phyloP scores from a whole-genome alignment of 2,797 vertebrate genomes.

The Pseudomugil tenellus region DNA sequence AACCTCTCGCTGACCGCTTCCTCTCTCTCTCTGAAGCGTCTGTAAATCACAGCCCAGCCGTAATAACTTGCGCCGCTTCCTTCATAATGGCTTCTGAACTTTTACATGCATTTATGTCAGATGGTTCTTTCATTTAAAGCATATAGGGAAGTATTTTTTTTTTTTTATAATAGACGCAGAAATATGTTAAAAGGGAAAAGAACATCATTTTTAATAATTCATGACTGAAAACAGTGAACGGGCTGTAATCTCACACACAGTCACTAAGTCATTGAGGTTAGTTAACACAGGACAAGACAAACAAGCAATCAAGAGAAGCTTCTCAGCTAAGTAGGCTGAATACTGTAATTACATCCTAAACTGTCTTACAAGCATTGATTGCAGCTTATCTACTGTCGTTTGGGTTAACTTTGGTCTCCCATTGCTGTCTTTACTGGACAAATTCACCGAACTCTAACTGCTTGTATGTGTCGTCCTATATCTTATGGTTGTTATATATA shows the following conservation, averaged over 20 bases:
- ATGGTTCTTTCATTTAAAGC: slow-evolving; percentile 7
- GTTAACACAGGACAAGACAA: background rate
- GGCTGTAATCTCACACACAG: too few species aligned
- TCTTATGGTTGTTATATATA: background rate
- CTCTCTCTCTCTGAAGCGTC: slow-evolving; percentile 6
- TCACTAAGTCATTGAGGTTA: too few species aligned
- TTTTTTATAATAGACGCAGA: background rate
- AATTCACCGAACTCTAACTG: background rate
- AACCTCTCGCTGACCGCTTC: slow-evolving; percentile 50
- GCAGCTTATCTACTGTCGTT: slow-evolving; percentile 15
- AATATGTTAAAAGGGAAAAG: slow-evolving; percentile 6
- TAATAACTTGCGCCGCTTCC: slow-evolving; percentile 40
- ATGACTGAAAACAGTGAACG: background rate
- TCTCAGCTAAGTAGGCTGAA: slow-evolving; percentile 26
- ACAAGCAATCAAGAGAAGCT: background rate
- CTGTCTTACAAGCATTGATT: slow-evolving; percentile 27
- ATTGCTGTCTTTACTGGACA: background rate
- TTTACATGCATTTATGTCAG: slow-evolving; percentile 16
- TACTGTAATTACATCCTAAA: slow-evolving; percentile 18
- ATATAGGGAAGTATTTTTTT: too few species aligned
- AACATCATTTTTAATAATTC: background rate
- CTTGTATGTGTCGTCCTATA: background rate
- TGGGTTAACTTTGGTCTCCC: background rate
- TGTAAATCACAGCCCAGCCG: slow-evolving; percentile 53
- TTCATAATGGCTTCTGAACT: slow-evolving; percentile 43